phyloP scores from a whole-genome alignment of 2,888 invertebrate genomes.

The Cinara cedri region DNA sequence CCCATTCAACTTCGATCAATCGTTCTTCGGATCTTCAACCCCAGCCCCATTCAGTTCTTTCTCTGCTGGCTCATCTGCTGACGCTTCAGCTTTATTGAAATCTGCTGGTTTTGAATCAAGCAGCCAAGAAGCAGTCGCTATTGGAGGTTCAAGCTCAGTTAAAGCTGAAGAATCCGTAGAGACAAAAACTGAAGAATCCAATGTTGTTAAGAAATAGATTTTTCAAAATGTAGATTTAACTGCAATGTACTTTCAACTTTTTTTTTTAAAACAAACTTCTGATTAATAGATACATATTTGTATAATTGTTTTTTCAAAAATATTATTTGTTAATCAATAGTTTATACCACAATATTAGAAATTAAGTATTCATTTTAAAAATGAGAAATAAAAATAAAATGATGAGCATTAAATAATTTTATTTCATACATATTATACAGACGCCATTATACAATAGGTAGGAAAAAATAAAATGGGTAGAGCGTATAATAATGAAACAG shows the following conservation, averaged over 20 bases:
- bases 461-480: slow-evolving; percentile 24
- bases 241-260: slow-evolving; percentile 1
- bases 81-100: slow-evolving; percentile 10
- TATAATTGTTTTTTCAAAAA: slow-evolving; percentile 25
- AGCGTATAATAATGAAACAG: slow-evolving; percentile 28
- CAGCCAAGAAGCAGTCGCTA: slow-evolving; percentile 25
- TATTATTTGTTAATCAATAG: slow-evolving; percentile 15
- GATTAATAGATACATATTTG: slow-evolving; percentile 6
- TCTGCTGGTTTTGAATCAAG: background rate
- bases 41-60: slow-evolving; percentile 39
- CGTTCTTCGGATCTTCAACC: slow-evolving; percentile 43
- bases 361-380: slow-evolving; percentile 37
- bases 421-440: background rate
- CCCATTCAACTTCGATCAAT: slow-evolving; percentile 23
- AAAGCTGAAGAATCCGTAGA: slow-evolving; percentile 23
- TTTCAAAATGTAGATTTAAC: background rate
- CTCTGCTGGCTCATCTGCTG: background rate
- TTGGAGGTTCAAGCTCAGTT: slow-evolving; percentile 9
- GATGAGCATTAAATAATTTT: slow-evolving; percentile 31
- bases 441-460: background rate
- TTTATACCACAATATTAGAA: slow-evolving; percentile 4
- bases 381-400: slow-evolving; percentile 25
- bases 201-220: slow-evolving; percentile 32
- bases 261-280: background rate
- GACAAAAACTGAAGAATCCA: slow-evolving; percentile 22